Percentiles rank a stretch among this genome's conserved stretches.
Conservation (phyloP, 2,797 vertebrate genomes). For the Pseudomugil tenellus region DNA sequence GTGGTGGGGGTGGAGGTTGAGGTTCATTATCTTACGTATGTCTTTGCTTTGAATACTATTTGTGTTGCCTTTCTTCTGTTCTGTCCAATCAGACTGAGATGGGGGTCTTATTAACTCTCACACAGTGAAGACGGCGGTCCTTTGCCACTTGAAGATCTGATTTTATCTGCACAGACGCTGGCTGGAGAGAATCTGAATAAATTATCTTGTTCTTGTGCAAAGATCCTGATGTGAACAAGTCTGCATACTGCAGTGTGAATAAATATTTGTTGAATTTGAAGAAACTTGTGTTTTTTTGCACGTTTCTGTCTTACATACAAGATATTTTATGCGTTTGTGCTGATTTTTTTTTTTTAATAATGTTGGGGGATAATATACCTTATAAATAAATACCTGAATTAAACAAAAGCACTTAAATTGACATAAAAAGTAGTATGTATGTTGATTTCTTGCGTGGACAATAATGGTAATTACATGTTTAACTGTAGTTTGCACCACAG, state of each 20-base stretch:
- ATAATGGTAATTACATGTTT: not conserved
- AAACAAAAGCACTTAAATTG: too few species aligned
- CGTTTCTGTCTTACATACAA: not conserved
- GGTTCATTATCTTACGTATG: not conserved
- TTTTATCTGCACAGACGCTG: not conserved
- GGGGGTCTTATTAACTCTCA: not conserved
- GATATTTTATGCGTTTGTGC: not conserved
- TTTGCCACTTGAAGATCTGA: not conserved
- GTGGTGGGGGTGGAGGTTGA: not conserved
- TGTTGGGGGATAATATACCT: too few species aligned
- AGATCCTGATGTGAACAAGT: not conserved
- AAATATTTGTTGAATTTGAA: not conserved
- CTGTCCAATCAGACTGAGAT: not conserved
- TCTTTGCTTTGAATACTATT: too few species aligned
- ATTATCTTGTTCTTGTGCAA: not conserved
- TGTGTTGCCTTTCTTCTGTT: too few species aligned
- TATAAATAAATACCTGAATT: too few species aligned
- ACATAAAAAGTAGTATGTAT: too few species aligned
- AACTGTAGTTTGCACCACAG: not conserved
- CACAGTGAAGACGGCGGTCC: not conserved
- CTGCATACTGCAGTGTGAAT: not conserved
- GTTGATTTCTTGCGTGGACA: not conserved
- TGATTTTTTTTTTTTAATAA: too few species aligned
- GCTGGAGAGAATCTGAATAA: not conserved
- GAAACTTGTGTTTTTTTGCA: not conserved